Conservation (phyloP, 2,888 invertebrate genomes). For the Campopleginae sp. region DNA sequence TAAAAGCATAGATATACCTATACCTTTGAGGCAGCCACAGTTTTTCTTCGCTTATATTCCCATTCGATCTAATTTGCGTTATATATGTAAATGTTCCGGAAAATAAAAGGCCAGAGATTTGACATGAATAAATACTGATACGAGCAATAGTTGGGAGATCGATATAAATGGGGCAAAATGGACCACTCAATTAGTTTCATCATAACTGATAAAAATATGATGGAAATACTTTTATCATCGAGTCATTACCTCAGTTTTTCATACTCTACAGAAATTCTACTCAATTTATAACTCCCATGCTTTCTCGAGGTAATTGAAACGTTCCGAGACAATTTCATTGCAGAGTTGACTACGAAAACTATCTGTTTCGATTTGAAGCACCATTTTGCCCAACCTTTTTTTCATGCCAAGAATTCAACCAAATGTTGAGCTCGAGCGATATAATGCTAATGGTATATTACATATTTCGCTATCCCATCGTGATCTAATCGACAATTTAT, state of each 20-base stretch:
- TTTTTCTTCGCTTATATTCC: slow-evolving; percentile 48
- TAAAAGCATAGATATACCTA: slow-evolving; percentile 28
- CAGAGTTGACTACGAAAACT: neutral
- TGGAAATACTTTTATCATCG: neutral
- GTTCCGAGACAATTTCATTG: neutral
- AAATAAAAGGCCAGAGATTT: slow-evolving; percentile 17
- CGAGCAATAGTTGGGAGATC: neutral
- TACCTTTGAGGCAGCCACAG: neutral
- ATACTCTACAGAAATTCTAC: neutral
- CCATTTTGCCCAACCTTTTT: slow-evolving; percentile 22
- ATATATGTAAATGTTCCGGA: neutral
- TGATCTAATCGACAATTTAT: slow-evolving; percentile 42
- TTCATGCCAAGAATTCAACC: slow-evolving; percentile 8
- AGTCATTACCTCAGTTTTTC: neutral
- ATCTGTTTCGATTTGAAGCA: slow-evolving; percentile 1
- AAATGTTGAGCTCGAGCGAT: slow-evolving; percentile 18
- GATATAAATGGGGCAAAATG: neutral
- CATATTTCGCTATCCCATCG: slow-evolving; percentile 33
- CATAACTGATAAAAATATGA: neutral
- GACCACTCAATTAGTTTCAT: neutral
- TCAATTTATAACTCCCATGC: neutral
- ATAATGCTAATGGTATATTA: slow-evolving; percentile 30
- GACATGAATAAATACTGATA: slow-evolving; percentile 12
- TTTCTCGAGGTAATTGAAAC: neutral
- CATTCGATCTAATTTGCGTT: slow-evolving; percentile 24